Base-by-base conservation (phyloP, 2,888 invertebrate species). In the Pollenia griseotomentosa region DNA sequence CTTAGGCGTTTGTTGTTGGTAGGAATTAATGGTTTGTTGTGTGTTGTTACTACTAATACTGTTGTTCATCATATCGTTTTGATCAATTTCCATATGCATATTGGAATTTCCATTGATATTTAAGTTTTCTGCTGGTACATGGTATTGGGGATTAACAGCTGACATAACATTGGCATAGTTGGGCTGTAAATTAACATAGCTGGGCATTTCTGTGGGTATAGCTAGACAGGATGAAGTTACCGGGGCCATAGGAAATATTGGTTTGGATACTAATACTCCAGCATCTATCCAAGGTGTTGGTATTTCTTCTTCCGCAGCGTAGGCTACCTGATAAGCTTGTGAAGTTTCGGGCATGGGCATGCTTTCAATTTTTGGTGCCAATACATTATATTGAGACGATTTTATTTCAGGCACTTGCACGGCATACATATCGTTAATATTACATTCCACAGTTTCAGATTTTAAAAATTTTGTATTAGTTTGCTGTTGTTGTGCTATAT, bases 261-360 rank as follows among this genome's bases (percentile, higher is more conserved):
- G 93, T 59, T 95, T 95, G 0, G 96, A 95, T 1, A 96, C 95
- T 79, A 96, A 93, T 6, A 96, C 95, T 88, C 95, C 96, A 0
- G 96, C 96, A 90, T 97, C 96, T 2, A 96, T 94, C 97, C 97
- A 97, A 0, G 96, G 95, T 0, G 96, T 95, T 86, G 96, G 96
- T 57, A 96, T 94, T 92, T 97, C 97, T 88, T 96, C 95, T 90
- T 97, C 96, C 51, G 96, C 96, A 0, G 96, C 96, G 89, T 96
- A 94, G 5, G 96, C 96, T 89, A 97, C 93, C 90, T 97, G 96
- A 89, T 96, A 94, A 0, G 96, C 96, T 93, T 95, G 95, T 1
- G 94, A 94, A 66, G 94, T 94, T 88, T 93, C 92, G 2, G 93
- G 90, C 61, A 90, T 85, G 14, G 89, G 77, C 9, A 90, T 55